These are phyloP conservation scores for Tupaia chinensis DNA, from an alignment of 2,113 vertebrate genomes.

Conservation along the genomic window DNA sequence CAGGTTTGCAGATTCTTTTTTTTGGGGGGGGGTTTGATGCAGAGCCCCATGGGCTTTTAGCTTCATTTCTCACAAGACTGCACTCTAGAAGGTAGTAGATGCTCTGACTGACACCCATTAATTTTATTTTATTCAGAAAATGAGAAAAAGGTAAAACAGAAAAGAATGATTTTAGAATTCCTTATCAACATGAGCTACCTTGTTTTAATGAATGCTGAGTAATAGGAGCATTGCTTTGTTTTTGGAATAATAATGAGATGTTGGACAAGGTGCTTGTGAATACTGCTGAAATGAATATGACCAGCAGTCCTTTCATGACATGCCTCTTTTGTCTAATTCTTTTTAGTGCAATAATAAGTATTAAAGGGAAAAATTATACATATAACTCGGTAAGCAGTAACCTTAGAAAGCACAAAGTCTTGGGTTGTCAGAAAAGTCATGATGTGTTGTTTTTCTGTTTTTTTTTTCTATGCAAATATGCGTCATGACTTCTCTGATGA, in stretches of 20 bases:
- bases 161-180: conserved; percentile 74
- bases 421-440: too few species aligned
- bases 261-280: conserved; percentile 48
- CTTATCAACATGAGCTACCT: conserved; percentile 70
- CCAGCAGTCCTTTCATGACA: conserved; percentile 2
- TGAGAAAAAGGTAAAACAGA: conserved; percentile 72
- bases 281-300: conserved; percentile 59
- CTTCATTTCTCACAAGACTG: conserved; percentile 83
- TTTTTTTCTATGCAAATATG: too few species aligned
- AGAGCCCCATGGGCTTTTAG: conserved; percentile 75
- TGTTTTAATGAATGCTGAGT: conserved; percentile 72
- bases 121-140: conserved; percentile 82
- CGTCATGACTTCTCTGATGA: too few species aligned
- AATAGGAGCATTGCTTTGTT: conserved; percentile 54
- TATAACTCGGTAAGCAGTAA: conserved; percentile 4
- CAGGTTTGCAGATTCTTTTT: conserved; percentile 61
- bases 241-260: conserved; percentile 65
- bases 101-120: conserved; percentile 80
- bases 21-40: conserved; percentile 49
- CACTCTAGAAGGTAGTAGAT: conserved; percentile 76
- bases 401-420: conserved; percentile 48
- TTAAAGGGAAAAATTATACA: conserved; percentile 63
- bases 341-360: conserved; percentile 58
- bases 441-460: too few species aligned
- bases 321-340: conserved; percentile 52